phyloP scores from a whole-genome alignment of 2,113 vertebrate species.

The Chionodraco myersi region DNA sequence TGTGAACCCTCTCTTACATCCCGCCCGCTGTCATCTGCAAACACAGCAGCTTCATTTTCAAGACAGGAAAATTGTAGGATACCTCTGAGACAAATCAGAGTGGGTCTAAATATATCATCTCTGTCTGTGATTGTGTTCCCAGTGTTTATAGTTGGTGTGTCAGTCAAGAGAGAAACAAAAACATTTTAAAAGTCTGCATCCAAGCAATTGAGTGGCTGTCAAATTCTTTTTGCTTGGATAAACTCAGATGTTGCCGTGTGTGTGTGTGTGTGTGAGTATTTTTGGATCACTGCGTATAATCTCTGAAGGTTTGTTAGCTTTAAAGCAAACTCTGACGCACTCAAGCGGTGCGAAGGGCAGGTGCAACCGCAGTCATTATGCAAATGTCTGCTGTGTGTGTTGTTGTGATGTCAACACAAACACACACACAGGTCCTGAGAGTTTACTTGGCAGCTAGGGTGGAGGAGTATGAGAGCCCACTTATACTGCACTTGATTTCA shows the following conservation, averaged over 20 bases:
- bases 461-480: constrained; percentile 16
- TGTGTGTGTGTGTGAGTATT: constrained; percentile 8
- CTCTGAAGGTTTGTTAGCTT: constrained; percentile 38
- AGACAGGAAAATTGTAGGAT: constrained; percentile 35
- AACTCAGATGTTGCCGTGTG: constrained; percentile 3
- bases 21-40: constrained; percentile 5
- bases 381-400: constrained; percentile 72
- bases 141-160: neutral
- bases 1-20: constrained; percentile 1
- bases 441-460: constrained; percentile 45
- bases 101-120: constrained; percentile 5
- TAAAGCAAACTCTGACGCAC: constrained; percentile 39
- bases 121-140: constrained; percentile 9
- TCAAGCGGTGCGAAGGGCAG: constrained; percentile 63
- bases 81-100: constrained; percentile 22
- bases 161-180: neutral
- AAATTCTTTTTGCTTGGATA: neutral
- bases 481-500: constrained; percentile 56
- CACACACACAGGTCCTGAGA: constrained; percentile 23
- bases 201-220: constrained; percentile 10
- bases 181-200: neutral
- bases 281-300: constrained; percentile 37
- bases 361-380: constrained; percentile 75
- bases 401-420: constrained; percentile 62
- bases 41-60: constrained; percentile 7